Evolutionary conservation across 2,888 invertebrate genomes (phyloP), one percentile per base, ranked within the genome.

Genomic region (Lithophane semibrunnea): DNA sequence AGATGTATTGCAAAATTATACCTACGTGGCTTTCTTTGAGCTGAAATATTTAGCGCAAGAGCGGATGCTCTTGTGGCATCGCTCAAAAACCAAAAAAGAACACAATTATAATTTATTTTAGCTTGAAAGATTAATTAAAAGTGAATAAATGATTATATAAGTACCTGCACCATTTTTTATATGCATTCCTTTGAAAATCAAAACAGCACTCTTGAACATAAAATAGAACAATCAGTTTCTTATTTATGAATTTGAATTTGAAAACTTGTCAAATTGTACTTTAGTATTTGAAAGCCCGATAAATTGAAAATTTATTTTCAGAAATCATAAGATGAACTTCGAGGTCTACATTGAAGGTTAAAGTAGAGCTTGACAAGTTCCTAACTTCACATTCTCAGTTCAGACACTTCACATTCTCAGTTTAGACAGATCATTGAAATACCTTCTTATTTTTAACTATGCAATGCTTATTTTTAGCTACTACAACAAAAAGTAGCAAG

Each of bases 1-100:
- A 61, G 29, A 70, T 54, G 37, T 71, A 63, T 63, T 37, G 52
- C 24, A n/a, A 49, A 44, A 44, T 63, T 37, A 75, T 52, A 29
- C 16, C 13, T 18, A 44, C 18, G 13, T 49, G 5, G 12, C 7
- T 24, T 60, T 7, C 10, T 16, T 3, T 16, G 49, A 29, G 42
- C 21, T 52, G 49, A 42, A 58, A 49, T 13, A 37, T 4, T 37
- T 37, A 29, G 2, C 52, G 13, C 18, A 49, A 21, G 13, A 42
- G 13, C 13, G 9, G 9, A 12, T 29, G 7, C 24, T 16, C 8
- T 16, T 72, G 10, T 54, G 10, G 12, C 16, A 44, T 13, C 3
- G 4, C 47, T 18, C 29, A 21, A 16, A 42, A 60, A 18, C 13
- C 1, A n/a, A 61, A 42, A 61, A 29, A 21, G 16, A 0, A 16